Conservation (phyloP, 1,140 invertebrate species). For the Pogonomyrmex barbatus region DNA sequence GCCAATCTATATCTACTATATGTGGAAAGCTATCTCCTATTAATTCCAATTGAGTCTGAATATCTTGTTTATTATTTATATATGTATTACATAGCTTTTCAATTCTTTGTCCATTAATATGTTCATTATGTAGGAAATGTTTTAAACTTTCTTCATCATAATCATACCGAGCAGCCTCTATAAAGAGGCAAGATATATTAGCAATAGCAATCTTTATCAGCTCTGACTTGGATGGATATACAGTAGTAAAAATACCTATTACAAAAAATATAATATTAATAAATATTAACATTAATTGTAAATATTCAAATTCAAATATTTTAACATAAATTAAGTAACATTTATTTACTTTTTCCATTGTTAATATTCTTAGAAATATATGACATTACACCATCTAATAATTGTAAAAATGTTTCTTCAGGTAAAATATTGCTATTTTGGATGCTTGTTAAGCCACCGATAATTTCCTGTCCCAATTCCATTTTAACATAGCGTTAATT, state of each 20-base stretch:
- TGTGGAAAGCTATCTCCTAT: conserved; percentile 87
- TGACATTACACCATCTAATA: conserved; percentile 80
- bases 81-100: conserved; percentile 82
- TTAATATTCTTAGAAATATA: conserved; percentile 76
- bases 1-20: conserved; percentile 89
- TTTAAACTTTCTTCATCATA: conserved; percentile 80
- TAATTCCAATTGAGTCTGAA: conserved; percentile 83
- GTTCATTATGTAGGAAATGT: conserved; percentile 77
- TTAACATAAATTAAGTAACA: neutral
- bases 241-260: conserved; percentile 56
- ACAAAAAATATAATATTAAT: conserved; percentile 45
- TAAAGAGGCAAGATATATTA: conserved; percentile 81
- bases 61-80: conserved; percentile 77
- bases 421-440: conserved; percentile 79
- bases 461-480: conserved; percentile 76
- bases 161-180: conserved; percentile 84
- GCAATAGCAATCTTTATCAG: conserved; percentile 83
- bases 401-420: conserved; percentile 79
- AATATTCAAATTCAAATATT: conserved; percentile 31
- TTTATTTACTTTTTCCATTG: conserved; percentile 66
- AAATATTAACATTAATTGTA: neutral
- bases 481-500: conserved; percentile 64
- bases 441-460: conserved; percentile 75
- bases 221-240: conserved; percentile 82
- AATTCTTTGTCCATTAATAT: conserved; percentile 75